Percentiles rank a stretch among this genome's conserved stretches.
Conservation (phyloP, 2,888 invertebrate species). For the Selenia dentaria region DNA sequence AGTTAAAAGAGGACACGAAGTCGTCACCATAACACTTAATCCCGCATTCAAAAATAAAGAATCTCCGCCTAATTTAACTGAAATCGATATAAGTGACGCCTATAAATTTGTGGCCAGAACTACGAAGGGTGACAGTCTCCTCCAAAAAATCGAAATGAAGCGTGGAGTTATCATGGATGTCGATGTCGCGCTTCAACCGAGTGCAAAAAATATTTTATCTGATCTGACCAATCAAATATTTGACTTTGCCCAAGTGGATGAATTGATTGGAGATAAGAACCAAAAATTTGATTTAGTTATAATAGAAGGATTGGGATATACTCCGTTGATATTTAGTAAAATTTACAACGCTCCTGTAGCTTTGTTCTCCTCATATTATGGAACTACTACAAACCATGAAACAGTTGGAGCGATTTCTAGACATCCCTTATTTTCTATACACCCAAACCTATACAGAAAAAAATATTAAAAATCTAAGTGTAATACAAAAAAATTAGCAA, state of each 20-base stretch:
- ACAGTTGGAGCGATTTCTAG: constrained; percentile 36
- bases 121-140: background rate
- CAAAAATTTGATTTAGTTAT: constrained; percentile 48
- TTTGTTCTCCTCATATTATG: constrained; percentile 39
- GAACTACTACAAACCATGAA: constrained; percentile 31
- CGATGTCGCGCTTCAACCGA: constrained; percentile 7
- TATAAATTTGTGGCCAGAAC: constrained; percentile 18
- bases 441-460: constrained; percentile 35
- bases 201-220: constrained; percentile 1
- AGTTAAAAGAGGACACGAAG: constrained; percentile 58
- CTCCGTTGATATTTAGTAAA: constrained; percentile 36
- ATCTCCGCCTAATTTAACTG: constrained; percentile 48
- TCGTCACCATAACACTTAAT: constrained; percentile 57
- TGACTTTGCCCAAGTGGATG: constrained; percentile 24
- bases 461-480: constrained; percentile 26
- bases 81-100: constrained; percentile 48
- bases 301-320: constrained; percentile 35
- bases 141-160: constrained; percentile 4
- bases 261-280: constrained; percentile 36
- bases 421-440: constrained; percentile 36
- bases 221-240: constrained; percentile 16
- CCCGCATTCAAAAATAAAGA: constrained; percentile 39
- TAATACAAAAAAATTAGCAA: constrained; percentile 35
- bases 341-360: constrained; percentile 43
- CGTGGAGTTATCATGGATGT: constrained; percentile 30